Conservation (phyloP, 2,113 vertebrate genomes). For the Thermophis baileyi region DNA sequence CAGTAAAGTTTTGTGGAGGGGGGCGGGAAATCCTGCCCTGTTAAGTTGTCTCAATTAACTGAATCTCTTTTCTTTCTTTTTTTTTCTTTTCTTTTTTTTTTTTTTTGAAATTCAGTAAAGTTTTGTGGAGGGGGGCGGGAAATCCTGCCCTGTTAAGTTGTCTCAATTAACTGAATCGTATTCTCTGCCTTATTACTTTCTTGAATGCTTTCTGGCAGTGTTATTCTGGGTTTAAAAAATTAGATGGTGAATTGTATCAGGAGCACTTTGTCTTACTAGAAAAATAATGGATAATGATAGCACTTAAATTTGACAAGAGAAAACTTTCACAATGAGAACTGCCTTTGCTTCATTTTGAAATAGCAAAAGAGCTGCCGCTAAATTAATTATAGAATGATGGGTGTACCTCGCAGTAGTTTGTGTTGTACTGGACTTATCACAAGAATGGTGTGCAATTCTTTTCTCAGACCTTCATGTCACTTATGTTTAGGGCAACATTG, state of each 20-base stretch:
- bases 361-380: background rate
- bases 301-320: constrained; percentile 44
- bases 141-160: background rate
- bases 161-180: constrained; percentile 25
- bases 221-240: constrained; percentile 25
- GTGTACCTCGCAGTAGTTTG: background rate
- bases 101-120: background rate
- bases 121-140: background rate
- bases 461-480: background rate
- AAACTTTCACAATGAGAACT: constrained; percentile 31
- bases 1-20: no score
- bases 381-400: constrained; percentile 11
- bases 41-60: no score
- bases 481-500: background rate
- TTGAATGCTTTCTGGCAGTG: background rate
- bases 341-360: constrained; percentile 26
- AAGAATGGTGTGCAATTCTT: background rate
- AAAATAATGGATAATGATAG: constrained; percentile 37
- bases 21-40: no score
- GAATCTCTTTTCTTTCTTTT: no score
- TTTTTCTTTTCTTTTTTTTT: background rate
- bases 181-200: constrained; percentile 7
- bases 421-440: background rate
- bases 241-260: constrained; percentile 6
- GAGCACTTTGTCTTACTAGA: constrained; percentile 1